Evolutionary conservation across 2,888 invertebrate genomes (phyloP), one percentile per base, ranked within the genome.

Genomic region (Notodonta dromedarius): DNA sequence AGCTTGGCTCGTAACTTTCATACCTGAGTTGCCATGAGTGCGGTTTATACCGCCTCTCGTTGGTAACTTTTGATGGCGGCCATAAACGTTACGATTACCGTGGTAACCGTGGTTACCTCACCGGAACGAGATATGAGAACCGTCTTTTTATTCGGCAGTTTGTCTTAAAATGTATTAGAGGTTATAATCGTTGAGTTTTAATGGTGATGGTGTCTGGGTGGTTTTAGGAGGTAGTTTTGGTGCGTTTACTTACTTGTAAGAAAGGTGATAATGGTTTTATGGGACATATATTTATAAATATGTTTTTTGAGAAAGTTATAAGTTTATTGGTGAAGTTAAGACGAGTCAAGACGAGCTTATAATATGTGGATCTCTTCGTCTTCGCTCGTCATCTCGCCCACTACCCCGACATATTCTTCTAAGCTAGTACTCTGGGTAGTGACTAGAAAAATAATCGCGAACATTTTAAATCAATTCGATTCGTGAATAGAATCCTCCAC

Each of bases 61-160:
- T 65, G 76, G 73, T 78, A 82, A 79, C 78, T 82, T 85, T 85
- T 87, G 80, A 88, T 83, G 77, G 75, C 73, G 59, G 59, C 77
- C 80, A 80, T 88, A 86, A 90, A 87, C 76, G 80, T 87, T 84
- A 87, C 82, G 84, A 80, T 82, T 83, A 77, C 80, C 50, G 50
- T 16, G 80, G 76, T 80, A 72, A 73, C 63, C 73, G 70, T 64
- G 70, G 71, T 60, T 59, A 64, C 66, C 66, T 65, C 70, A 66
- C 55, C 71, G 65, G 63, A 72, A 78, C 71, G 73, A 68, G 71
- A 63, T 62, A 62, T 73, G 74, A 68, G 73, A 63, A 65, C 63
- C 66, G 73, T 74, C 76, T 80, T 84, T 86, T 87, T 85, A 85
- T 85, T 79, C 75, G 78, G 70, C 85, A 78, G 82, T 85, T 84